Base-by-base conservation (phyloP, 2,113 vertebrate species). In the Oreochromis aureus region DNA sequence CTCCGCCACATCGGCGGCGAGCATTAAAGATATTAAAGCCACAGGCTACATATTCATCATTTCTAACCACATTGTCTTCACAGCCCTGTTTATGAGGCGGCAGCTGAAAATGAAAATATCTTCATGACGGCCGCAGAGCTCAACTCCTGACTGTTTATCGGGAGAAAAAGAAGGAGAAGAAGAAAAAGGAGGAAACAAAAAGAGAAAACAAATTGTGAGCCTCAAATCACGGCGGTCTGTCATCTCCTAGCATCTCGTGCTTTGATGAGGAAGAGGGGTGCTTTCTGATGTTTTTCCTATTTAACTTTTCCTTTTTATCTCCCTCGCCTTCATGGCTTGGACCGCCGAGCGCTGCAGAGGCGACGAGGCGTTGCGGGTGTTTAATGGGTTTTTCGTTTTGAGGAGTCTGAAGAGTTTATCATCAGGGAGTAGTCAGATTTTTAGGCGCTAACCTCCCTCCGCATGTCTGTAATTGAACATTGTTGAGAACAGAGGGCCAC, bases 231-330 rank as follows among this genome's bases (percentile, higher is more conserved):
- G 16, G 86, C 39, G 73, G 79, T 82, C 87, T 32, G 6, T 83
- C 87, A 80, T 89, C 90, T 90, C 71, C 27, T 63, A 8, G 9
- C 86, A 81, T 88, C 83, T 85, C 56, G 10, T 39, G 73, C 86
- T 89, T 88, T 89, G 86, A 93, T 89, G 92, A 27, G 16, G 46
- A 78, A 53, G 51, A 46, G 44, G 79, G 59, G 4, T 10, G 51
- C 39, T 81, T 79, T 87, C 55, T 89, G 78, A 84, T 87, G 92
- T 92, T 90, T 92, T 89, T 89, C 51, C 87, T 76, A 81, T 92
- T 91, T 87, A 92, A 93, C 15, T 51, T 93, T 89, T 90, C 85
- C 53, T 73, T 91, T 93, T 95, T 89, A 93, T 93, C 91, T 94
- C 81, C 79, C 36, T 27, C 2, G 80, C 86, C 89, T 90, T 92